A percentile compares a stretch with the other conserved stretches of the same genome.
phyloP scores from a whole-genome alignment of 2,113 vertebrate genomes.

The Mus pahari region DNA sequence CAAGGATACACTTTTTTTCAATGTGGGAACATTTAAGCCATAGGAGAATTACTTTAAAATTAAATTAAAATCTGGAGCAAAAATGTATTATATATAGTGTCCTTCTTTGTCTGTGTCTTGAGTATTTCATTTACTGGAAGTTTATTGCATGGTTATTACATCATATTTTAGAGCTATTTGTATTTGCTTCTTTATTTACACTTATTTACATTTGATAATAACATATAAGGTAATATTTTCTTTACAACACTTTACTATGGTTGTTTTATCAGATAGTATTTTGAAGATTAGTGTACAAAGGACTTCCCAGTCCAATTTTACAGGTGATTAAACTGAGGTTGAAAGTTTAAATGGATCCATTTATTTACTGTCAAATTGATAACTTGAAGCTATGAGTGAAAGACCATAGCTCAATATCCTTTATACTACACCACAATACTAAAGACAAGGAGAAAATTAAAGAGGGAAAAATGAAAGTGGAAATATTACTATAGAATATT shows the following conservation, averaged over 20 bases:
- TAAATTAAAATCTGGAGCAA: not conserved
- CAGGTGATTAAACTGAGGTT: slow-evolving; percentile 26
- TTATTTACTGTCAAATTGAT: slow-evolving; percentile 42
- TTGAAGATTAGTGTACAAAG: not conserved
- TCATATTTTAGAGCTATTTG: not conserved
- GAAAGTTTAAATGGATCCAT: slow-evolving; percentile 42
- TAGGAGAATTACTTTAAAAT: not conserved
- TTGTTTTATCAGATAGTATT: slow-evolving; percentile 7
- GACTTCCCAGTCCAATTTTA: slow-evolving; percentile 40
- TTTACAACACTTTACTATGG: not conserved
- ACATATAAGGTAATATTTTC: not conserved
- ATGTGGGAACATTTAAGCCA: not conserved
- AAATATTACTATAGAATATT: not conserved
- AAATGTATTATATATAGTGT: not conserved
- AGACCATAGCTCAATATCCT: not conserved
- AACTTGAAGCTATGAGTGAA: not conserved
- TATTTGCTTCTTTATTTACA: slow-evolving; percentile 36
- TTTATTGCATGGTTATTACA: not conserved
- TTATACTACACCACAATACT: not conserved
- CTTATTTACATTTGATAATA: not conserved
- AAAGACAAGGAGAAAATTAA: slow-evolving; percentile 27
- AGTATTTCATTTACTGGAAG: slow-evolving; percentile 11
- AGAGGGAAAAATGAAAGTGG: not conserved
- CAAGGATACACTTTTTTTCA: not conserved
- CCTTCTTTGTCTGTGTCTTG: not conserved